phyloP scores from a whole-genome alignment of 2,888 invertebrate species.

The Epirrhoe alternata region DNA sequence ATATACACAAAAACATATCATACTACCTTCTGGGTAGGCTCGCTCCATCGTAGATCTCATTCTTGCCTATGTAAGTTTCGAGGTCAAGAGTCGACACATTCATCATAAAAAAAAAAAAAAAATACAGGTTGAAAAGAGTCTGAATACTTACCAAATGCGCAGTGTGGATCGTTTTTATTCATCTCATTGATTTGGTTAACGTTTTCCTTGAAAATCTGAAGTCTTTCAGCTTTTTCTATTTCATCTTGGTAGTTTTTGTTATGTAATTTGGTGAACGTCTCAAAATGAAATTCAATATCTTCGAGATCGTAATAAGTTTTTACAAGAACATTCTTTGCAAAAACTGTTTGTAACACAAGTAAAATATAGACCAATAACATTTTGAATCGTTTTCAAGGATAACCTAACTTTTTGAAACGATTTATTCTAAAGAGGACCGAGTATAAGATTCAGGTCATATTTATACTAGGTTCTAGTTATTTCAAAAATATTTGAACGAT shows the following conservation, averaged over 20 bases:
- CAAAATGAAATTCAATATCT: constrained; percentile 16
- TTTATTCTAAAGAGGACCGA: not conserved
- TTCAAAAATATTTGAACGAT: no score
- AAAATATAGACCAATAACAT: constrained; percentile 5
- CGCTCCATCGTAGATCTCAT: no score
- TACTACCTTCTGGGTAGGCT: no score
- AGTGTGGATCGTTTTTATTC: constrained; percentile 8
- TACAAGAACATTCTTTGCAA: not conserved
- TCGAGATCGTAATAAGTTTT: constrained; percentile 17
- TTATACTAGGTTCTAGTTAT: no score
- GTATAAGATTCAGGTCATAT: no score
- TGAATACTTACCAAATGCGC: constrained; percentile 8
- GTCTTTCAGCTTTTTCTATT: constrained; percentile 14
- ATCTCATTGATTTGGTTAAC: constrained; percentile 17
- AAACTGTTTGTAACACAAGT: constrained; percentile 4
- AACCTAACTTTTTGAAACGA: not conserved
- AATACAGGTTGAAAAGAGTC: not conserved
- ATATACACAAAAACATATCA: no score
- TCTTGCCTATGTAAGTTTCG: no score
- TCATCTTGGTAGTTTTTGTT: constrained; percentile 10
- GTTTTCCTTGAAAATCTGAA: constrained; percentile 24
- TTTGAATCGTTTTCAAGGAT: not conserved
- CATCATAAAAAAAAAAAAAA: no score
- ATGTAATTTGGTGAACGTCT: constrained; percentile 17
- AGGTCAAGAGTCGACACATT: no score